Base-by-base conservation (phyloP, 2,113 vertebrate genomes). In the Notothenia coriiceps region DNA sequence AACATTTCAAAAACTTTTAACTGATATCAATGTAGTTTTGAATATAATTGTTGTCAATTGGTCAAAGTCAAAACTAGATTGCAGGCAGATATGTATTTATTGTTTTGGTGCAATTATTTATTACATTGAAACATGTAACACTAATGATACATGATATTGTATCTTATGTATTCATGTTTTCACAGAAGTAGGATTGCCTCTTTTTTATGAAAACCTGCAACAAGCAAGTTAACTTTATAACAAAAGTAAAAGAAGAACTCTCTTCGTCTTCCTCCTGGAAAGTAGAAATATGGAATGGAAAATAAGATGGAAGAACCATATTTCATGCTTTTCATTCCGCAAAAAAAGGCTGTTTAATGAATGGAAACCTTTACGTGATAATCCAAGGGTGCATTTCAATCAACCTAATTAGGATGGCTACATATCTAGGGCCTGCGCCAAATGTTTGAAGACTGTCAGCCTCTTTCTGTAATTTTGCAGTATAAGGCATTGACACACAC, bases 301-400 rank as follows among this genome's bases (percentile, higher is more conserved):
- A 83, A 66, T 57, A 57, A 20, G 51, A 55, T 61, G 18, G 46
- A 77, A 66, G 55, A 62, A 67, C 61, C 56, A 69, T 25, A 71
- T 86, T 82, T 67, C 60, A 69, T 75, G 69, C 35, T 75, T 80
- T 85, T 79, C 77, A 71, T 77, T 85, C 56, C 51, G 59, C 71
- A 62, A 80, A 74, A 86, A 88, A 73, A 59, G 84, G 69, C 78
- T 52, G 66, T 84, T 49, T 77, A 87, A 88, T 60, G 82, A 92
- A 67, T 83, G 84, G 83, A 90, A 89, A 89, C 52, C 74, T 72
- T 89, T 79, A 71, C 63, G 64, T 88, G 80, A 86, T 86, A 85
- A 88, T 90, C 77, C 67, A 63, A 83, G 79, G 67, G 56, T 68
- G 74, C 60, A 74, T 84, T 88, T 89, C 55, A 89, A 80, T 90